Conservation (phyloP, 2,113 vertebrate species). For the Apus apus region DNA sequence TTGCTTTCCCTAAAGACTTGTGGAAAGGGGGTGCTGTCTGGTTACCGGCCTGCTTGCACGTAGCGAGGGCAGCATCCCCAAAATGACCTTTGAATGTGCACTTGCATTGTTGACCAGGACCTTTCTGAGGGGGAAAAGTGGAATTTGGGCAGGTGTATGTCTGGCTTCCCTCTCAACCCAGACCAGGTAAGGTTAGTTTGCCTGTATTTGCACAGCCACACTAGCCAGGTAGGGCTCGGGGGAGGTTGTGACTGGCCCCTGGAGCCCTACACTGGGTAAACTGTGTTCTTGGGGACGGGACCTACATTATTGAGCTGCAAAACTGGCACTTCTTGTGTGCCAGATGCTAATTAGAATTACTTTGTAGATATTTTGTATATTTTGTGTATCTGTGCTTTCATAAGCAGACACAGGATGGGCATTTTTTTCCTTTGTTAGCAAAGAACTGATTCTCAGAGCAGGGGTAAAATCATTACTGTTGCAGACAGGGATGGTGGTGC, state of each 20-base stretch:
- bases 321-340: background rate
- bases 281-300: fast-evolving
- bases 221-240: background rate
- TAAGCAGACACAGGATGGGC: background rate
- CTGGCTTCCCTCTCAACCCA: background rate
- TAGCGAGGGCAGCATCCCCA: background rate
- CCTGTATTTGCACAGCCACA: background rate
- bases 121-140: background rate
- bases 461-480: fast-evolving
- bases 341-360: background rate
- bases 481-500: background rate
- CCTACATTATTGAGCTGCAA: background rate
- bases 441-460: background rate
- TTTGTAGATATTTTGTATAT: background rate
- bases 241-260: background rate
- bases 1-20: background rate
- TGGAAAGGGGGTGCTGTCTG: background rate
- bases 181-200: background rate
- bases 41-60: background rate
- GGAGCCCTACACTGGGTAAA: background rate
- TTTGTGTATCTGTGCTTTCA: conserved; percentile 4
- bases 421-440: background rate
- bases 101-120: background rate
- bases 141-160: fast-evolving
- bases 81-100: background rate